Evolutionary conservation across 1,140 invertebrate species (phyloP), one percentile per base, ranked within the genome.

Genomic region (Acromyrmex heyeri): DNA sequence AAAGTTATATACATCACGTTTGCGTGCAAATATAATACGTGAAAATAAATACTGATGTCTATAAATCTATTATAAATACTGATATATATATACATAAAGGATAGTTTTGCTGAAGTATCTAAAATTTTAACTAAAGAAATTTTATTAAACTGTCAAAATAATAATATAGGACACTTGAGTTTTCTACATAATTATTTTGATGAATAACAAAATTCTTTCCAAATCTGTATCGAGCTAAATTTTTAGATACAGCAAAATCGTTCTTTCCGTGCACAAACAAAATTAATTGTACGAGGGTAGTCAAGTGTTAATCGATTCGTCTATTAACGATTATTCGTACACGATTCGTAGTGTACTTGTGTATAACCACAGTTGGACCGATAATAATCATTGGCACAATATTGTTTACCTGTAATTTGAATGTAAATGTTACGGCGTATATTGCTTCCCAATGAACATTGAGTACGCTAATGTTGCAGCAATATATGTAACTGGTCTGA

Each of bases 331-430:
- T 64, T 62, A 77, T 57, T 57, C 14, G 48, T 38, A 69, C 48
- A 44, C 34, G 62, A 44, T 57, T 81, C 27, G 53, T 57, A 34
- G 21, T 24, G 34, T 34, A 70, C 67, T 81, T 38, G 50, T 38
- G 34, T 81, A 70, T 27, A 81, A n/a, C 34, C 53, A 53, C 34
- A 44, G 16, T 53, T 70, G 70, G 34, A 81, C 14, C 34, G 21
- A 10, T 21, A 81, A 79, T 67, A 67, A 81, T 81, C 34, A 69
- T 69, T 69, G n/a, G 50, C 77, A 55, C 21, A n/a, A 30, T 27
- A 57, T 81, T 57, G 53, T 81, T 81, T 79, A 79, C 21, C 78
- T 57, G 34, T 81, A 81, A 81, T 81, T 81, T 81, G 50, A 18
- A 57, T 81, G 21, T 81, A 81, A 81, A 81, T 81, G 50, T 70